phyloP scores from a whole-genome alignment of 2,888 invertebrate genomes.

The Macrophya alboannulata region DNA sequence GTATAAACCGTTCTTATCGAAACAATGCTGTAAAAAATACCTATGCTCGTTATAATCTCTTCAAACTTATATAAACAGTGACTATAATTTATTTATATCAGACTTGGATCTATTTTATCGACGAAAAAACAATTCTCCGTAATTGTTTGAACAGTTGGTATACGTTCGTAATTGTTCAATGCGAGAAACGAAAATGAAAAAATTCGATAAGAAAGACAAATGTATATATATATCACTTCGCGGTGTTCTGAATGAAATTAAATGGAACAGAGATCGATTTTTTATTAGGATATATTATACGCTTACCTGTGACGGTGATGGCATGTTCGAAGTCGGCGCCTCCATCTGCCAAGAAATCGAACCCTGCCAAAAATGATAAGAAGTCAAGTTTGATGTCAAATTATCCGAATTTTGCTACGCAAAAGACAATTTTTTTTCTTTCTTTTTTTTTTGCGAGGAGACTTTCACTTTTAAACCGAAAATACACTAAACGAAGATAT shows the following conservation, averaged over 20 bases:
- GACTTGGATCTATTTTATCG: not conserved
- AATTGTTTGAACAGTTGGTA: not conserved
- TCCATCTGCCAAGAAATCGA: slow-evolving; percentile 88
- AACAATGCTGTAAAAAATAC: not conserved
- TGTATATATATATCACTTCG: not conserved
- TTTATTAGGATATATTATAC: not conserved
- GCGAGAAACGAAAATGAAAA: not conserved
- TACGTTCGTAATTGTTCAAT: not conserved
- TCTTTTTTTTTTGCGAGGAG: not conserved
- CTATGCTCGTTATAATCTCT: not conserved
- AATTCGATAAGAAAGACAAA: not conserved
- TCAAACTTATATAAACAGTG: not conserved
- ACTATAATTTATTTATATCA: too few relatives aligned
- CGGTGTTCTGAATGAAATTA: not conserved
- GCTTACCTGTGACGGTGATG: slow-evolving; percentile 87
- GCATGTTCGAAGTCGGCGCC: slow-evolving; percentile 89
- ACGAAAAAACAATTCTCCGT: not conserved
- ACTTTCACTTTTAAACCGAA: not conserved
- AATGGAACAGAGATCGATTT: not conserved
- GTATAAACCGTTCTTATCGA: slow-evolving; percentile 7
- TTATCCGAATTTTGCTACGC: not conserved
- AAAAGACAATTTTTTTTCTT: not conserved
- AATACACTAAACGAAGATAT: too few relatives aligned
- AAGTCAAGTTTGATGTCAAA: not conserved
- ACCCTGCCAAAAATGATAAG: slow-evolving; percentile 81